Evolutionary conservation across 2,113 vertebrate genomes (phyloP).

Genomic region (Megalops atlanticus): DNA sequence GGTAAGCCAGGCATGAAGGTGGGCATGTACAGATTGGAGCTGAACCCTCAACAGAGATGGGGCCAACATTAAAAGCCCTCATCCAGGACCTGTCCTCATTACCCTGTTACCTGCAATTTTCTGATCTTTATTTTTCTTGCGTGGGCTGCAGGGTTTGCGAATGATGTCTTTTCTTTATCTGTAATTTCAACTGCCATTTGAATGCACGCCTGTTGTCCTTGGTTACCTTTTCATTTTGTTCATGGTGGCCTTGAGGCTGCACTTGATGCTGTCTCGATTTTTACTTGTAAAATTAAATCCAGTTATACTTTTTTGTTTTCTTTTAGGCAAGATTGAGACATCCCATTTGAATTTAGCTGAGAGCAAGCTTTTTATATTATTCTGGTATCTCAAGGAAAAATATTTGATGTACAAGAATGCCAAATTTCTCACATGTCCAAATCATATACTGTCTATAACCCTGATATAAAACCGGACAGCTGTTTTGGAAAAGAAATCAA

Average conservation of each 20-base stretch:
- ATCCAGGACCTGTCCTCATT: not conserved
- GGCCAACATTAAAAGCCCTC: not conserved
- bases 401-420: too few species aligned
- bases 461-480: too few species aligned
- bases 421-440: too few species aligned
- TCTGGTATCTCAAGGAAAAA: too few species aligned
- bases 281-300: not conserved
- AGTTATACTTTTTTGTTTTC: too few species aligned
- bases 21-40: too few species aligned
- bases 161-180: not conserved
- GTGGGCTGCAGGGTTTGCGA: not conserved
- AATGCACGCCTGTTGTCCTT: not conserved
- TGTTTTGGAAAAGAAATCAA: too few species aligned
- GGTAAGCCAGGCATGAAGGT: not conserved
- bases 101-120: not conserved
- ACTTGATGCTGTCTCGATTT: not conserved
- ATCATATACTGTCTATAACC: too few species aligned
- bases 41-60: not conserved
- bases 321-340: too few species aligned
- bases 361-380: too few species aligned
- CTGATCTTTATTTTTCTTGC: not conserved
- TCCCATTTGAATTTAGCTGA: too few species aligned
- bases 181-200: slow-evolving; percentile 17
- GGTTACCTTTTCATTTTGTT: slow-evolving; percentile 20
- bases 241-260: not conserved